Conservation (phyloP, 2,113 vertebrate genomes). For the Callipepla squamata region DNA sequence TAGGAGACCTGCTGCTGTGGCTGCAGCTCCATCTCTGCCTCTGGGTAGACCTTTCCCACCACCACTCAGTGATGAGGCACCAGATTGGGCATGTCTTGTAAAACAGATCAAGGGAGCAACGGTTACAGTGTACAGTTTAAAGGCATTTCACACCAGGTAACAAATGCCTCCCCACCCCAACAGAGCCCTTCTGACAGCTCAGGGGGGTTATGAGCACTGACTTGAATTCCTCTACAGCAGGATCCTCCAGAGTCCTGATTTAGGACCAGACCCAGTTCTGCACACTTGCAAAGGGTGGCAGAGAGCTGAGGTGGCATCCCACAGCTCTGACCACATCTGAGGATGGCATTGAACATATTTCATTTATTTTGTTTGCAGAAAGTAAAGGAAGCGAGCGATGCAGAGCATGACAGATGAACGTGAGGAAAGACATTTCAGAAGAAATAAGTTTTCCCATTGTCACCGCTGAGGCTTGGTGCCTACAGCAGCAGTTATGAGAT, state of each 20-base stretch:
- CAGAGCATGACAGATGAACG: neutral
- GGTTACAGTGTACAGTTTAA: neutral
- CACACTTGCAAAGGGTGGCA: neutral
- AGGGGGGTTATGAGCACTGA: neutral
- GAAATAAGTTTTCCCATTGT: neutral
- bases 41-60: neutral
- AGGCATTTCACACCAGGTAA: neutral
- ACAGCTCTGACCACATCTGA: neutral
- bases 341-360: neutral
- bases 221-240: neutral
- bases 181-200: neutral
- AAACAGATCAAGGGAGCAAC: neutral
- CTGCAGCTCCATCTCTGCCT: neutral
- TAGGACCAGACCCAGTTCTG: neutral
- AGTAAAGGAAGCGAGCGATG: neutral
- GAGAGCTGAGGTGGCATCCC: neutral
- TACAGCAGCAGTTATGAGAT: neutral
- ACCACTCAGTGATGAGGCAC: neutral
- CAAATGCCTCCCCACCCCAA: neutral
- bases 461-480: neutral
- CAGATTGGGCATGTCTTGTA: neutral
- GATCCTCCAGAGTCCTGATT: neutral
- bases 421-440: neutral
- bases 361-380: neutral
- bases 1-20: accelerated